Evolutionary conservation across 2,797 vertebrate species (phyloP), one percentile per base, ranked within the genome.

Genomic region (Scomberomorus guttatus): DNA sequence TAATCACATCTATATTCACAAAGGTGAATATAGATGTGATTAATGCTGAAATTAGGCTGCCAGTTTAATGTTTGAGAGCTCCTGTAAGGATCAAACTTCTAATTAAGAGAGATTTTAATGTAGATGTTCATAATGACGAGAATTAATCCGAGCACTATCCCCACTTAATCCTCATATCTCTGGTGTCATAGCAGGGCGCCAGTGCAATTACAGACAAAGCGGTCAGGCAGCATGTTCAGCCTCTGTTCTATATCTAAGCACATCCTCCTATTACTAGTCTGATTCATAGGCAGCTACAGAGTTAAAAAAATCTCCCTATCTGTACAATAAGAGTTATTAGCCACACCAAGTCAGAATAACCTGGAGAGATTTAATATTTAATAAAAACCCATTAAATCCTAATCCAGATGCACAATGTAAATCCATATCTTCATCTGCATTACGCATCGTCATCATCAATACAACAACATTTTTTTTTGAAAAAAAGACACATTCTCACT

Each of bases 61-160:
- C 55, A 70, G 63, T 79, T 68, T 29, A 57, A 69, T 59, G 48
- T 69, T 55, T 27, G 14, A 52, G 63, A 44, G 37, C 29, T 44
- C 15, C 50, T 48, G 9, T 42, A 17, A 64, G 61, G 63, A 59
- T 14, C 29, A 57, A 52, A 59, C 60, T 56, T 58, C 24, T 58
- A 3, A 64, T 69, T 71, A 37, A 20, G 48, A 22, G 27, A 73
- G 34, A 67, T 74, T 72, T 78, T 61, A 46, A 55, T 70, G 57
- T 66, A 55, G 63, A 81, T 51, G 48, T 46, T 12, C 17, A 55
- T 57, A 71, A 57, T 57, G 39, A 79, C 13, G 50, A 46, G 59
- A 80, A 75, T 57, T 0, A 76, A 50, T 50, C 46, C 5, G 46
- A 71, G 61, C 42, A 63, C 24, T 44, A 27, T 77, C 58, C 51